phyloP scores from a whole-genome alignment of 2,113 vertebrate genomes.

The Cromileptes altivelis region DNA sequence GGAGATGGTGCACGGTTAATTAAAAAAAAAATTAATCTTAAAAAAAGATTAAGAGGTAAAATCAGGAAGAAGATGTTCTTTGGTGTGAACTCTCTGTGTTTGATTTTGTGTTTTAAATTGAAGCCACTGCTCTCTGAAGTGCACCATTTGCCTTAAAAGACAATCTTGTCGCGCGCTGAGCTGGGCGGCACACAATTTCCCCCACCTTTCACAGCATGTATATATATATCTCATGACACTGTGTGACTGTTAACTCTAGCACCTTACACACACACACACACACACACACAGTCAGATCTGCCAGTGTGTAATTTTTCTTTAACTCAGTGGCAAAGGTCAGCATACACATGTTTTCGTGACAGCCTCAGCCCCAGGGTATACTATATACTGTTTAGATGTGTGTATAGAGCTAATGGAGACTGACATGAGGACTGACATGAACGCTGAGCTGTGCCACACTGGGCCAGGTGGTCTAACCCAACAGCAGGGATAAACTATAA shows the following conservation, averaged over 20 bases:
- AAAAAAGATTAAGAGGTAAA: constrained; percentile 30
- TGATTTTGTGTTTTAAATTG: not conserved
- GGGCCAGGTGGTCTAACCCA: constrained; percentile 70
- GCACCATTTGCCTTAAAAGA: constrained; percentile 4
- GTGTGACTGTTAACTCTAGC: constrained; percentile 1
- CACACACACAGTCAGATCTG: not conserved
- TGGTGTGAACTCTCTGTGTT: not conserved
- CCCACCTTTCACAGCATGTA: constrained; percentile 26
- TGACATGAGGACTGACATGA: constrained; percentile 72
- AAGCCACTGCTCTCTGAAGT: not conserved
- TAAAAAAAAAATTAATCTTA: too few relatives aligned
- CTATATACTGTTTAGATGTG: constrained; percentile 6
- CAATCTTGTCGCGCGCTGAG: constrained; percentile 19
- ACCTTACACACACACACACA: constrained; percentile 6
- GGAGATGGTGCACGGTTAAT: constrained; percentile 27
- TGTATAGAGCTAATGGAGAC: constrained; percentile 52
- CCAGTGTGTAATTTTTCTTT: constrained; percentile 45
- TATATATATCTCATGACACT: constrained; percentile 35
- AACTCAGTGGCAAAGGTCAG: constrained; percentile 60
- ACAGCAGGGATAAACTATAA: constrained; percentile 81
- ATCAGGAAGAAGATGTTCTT: not conserved
- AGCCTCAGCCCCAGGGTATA: constrained; percentile 34
- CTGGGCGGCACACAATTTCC: constrained; percentile 19
- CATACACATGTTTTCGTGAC: constrained; percentile 19
- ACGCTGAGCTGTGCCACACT: constrained; percentile 70